A percentile compares a stretch with the other conserved stretches of the same genome.
phyloP scores from a whole-genome alignment of 2,797 vertebrate genomes.

The Gadopsis marmoratus region DNA sequence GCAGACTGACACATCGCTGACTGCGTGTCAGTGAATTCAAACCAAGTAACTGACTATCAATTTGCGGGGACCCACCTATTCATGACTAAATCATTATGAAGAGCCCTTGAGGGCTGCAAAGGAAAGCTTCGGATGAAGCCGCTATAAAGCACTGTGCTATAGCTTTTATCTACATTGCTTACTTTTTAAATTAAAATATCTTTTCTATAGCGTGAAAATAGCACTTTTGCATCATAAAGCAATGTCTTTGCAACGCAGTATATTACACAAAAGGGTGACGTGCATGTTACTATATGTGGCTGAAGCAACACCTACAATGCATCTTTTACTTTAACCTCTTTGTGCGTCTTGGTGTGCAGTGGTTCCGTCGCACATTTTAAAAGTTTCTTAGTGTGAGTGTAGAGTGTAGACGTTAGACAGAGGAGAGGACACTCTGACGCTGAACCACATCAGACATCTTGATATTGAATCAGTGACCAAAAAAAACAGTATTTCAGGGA shows the following conservation, averaged over 20 bases:
- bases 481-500: neutral
- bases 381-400: too few species aligned
- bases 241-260: neutral
- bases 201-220: neutral
- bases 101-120: slow-evolving; percentile 29
- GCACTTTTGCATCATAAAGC: neutral
- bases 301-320: neutral
- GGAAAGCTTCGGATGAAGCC: slow-evolving; percentile 22
- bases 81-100: slow-evolving; percentile 55
- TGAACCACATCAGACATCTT: neutral
- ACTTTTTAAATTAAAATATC: slow-evolving; percentile 12
- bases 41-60: slow-evolving; percentile 71
- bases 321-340: neutral
- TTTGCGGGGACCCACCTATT: slow-evolving; percentile 64
- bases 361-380: neutral
- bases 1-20: slow-evolving; percentile 72
- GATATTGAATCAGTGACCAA: neutral
- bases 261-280: neutral
- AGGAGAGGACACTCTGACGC: neutral
- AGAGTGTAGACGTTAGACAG: neutral
- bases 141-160: neutral
- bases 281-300: neutral
- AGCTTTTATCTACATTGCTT: slow-evolving; percentile 22
- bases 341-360: neutral
- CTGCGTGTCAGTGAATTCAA: slow-evolving; percentile 66